These are phyloP conservation scores for Limnodromus scolopaceus DNA, from an alignment of 2,797 vertebrate species.

Conservation along the genomic window DNA sequence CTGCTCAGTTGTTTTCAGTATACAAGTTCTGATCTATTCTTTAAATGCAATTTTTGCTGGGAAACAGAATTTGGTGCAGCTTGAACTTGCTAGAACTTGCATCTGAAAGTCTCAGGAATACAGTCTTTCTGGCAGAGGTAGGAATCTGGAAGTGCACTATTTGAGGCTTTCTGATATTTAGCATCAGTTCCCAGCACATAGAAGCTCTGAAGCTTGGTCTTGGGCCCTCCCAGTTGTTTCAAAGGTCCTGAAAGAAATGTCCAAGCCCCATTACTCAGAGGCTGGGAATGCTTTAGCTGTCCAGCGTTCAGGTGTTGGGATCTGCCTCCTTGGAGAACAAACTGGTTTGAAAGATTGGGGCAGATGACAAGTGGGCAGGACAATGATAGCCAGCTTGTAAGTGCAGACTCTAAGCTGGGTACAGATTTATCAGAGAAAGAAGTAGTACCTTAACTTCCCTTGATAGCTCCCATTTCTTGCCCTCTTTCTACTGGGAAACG, in stretches of 20 bases:
- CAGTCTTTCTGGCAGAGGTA: background rate
- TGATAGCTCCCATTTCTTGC: background rate
- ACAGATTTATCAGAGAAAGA: background rate
- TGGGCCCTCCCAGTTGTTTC: background rate
- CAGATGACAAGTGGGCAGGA: background rate
- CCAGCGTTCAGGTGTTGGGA: background rate
- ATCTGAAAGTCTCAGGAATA: background rate
- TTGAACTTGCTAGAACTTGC: background rate
- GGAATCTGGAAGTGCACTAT: background rate
- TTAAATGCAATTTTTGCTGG: background rate
- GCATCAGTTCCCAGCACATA: background rate
- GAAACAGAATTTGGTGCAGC: background rate
- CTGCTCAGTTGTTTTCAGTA: background rate
- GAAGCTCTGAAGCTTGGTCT: background rate
- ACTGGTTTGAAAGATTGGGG: background rate
- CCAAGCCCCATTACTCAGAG: background rate
- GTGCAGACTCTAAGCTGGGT: background rate
- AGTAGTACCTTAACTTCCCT: background rate
- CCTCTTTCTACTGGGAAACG: background rate
- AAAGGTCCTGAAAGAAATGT: background rate
- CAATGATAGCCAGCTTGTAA: background rate
- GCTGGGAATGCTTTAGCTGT: background rate
- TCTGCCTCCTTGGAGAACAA: background rate
- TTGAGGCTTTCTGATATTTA: background rate
- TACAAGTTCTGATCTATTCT: background rate